Conservation (phyloP, 2,113 vertebrate species). For the Empidonax traillii region DNA sequence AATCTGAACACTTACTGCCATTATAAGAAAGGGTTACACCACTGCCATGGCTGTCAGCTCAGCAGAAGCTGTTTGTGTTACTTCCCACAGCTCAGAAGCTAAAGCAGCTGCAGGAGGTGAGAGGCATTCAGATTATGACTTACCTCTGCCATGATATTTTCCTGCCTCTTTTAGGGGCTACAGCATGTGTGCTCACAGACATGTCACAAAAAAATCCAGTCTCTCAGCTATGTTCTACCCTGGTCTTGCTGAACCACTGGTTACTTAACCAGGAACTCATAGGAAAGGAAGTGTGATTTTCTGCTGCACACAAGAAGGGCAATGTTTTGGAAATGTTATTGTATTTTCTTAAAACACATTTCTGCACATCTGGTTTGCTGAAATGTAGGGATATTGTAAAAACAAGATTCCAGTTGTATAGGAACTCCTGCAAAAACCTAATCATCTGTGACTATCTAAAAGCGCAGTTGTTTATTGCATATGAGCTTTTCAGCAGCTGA, state of each 20-base stretch:
- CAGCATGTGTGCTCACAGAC: neutral
- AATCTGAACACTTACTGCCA: neutral
- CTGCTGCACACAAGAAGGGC: neutral
- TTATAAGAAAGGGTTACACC: neutral
- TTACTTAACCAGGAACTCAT: neutral
- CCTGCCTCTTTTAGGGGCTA: neutral
- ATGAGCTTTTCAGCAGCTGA: neutral
- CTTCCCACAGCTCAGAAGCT: neutral
- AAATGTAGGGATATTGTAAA: neutral
- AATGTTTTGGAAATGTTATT: neutral
- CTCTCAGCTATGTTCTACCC: neutral
- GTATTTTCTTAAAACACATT: neutral
- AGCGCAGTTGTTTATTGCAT: neutral
- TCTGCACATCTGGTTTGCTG: neutral
- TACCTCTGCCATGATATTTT: fast-evolving
- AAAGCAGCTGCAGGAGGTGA: neutral
- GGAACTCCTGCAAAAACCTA: neutral
- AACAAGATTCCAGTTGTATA: neutral
- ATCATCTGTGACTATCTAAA: neutral
- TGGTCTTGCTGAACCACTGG: neutral
- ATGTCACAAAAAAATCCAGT: neutral
- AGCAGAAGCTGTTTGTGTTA: neutral
- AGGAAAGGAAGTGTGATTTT: neutral
- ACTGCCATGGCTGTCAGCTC: fast-evolving
- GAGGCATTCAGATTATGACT: neutral